Base-by-base conservation (phyloP, 2,797 vertebrate species). In the Coregonus suidteri region DNA sequence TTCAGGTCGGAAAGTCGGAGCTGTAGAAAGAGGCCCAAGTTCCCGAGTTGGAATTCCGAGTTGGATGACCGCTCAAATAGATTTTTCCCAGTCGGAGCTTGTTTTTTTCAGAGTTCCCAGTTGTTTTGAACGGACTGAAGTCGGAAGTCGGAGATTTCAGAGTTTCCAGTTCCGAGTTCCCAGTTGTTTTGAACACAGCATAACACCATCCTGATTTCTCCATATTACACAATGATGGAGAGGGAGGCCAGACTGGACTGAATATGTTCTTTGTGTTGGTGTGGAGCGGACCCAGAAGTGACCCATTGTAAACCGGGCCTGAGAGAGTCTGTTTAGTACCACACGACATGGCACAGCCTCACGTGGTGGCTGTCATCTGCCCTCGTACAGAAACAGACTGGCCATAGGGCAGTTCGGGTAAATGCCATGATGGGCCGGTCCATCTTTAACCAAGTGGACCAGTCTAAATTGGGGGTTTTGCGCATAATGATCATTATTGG, bases 261-360 rank as follows among this genome's bases (percentile, higher is more conserved):
- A 92, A 91, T 89, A 47, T 66, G 64, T 67, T 71, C 84, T 88
- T 92, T 92, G 87, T 92, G 0, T 47, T 73, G 16, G 62, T 20
- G 56, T 31, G 66, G 68, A 71, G 78, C 37, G 30, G 88, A 82
- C 77, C 82, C 84, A 83, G 53, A 85, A 83, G 73, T 52, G 75
- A 41, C 18, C 81, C 77, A 82, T 88, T 92, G 89, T 89, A 81
- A 69, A 68, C 51, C 3, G 18, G 65, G 20, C 78, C 72, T 80
- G 67, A 85, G 79, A 15, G 34, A 79, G 75, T 73, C 51, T 53
- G 20, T 14, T 59, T 35, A 30, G 15, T 35, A 70, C 37, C 75
- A 80, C 62, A 7, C 51, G 6, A 41, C 37, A 41, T 41, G 54
- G 54, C 54, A 56, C 54, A 56, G 54, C 6, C 1, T 41, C 37